A percentile compares a stretch with the other conserved stretches of the same genome.
These are phyloP conservation scores for Poecilia gillii DNA, from an alignment of 2,797 vertebrate species.

Conservation along the genomic window DNA sequence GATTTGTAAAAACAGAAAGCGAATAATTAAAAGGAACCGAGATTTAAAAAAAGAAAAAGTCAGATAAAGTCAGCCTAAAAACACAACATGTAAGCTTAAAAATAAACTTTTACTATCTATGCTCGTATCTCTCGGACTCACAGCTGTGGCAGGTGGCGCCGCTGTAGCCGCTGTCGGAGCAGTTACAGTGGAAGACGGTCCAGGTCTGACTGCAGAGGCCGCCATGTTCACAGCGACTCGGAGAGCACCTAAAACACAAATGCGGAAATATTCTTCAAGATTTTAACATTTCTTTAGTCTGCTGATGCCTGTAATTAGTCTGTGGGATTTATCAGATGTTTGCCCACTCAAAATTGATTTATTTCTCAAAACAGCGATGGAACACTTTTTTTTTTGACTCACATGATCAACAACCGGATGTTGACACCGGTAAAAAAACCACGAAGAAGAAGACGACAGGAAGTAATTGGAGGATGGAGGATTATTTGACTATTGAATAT, in stretches of 20 bases:
- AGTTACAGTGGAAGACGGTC: slow-evolving; percentile 76
- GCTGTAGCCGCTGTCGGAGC: slow-evolving; percentile 73
- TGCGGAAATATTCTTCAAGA: neutral
- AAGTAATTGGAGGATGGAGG: too few species aligned
- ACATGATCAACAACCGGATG: too few species aligned
- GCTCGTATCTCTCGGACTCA: slow-evolving; percentile 46
- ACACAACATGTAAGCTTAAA: neutral
- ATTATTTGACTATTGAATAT: too few species aligned
- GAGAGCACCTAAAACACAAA: slow-evolving; percentile 65
- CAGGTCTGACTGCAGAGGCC: slow-evolving; percentile 75
- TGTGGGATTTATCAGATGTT: neutral
- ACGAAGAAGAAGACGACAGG: too few species aligned
- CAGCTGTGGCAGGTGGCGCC: slow-evolving; percentile 78
- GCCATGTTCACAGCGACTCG: slow-evolving; percentile 73
- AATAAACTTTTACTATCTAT: neutral
- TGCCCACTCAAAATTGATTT: neutral
- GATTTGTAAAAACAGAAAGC: too few species aligned
- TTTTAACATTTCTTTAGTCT: neutral
- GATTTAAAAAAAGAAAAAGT: too few species aligned
- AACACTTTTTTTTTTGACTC: too few species aligned
- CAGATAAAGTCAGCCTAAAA: neutral
- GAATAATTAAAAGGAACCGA: too few species aligned
- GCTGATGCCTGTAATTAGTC: neutral
- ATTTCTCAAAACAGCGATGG: neutral
- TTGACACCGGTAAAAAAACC: too few species aligned